phyloP scores from a whole-genome alignment of 2,888 invertebrate species.

The Crematogaster levior region DNA sequence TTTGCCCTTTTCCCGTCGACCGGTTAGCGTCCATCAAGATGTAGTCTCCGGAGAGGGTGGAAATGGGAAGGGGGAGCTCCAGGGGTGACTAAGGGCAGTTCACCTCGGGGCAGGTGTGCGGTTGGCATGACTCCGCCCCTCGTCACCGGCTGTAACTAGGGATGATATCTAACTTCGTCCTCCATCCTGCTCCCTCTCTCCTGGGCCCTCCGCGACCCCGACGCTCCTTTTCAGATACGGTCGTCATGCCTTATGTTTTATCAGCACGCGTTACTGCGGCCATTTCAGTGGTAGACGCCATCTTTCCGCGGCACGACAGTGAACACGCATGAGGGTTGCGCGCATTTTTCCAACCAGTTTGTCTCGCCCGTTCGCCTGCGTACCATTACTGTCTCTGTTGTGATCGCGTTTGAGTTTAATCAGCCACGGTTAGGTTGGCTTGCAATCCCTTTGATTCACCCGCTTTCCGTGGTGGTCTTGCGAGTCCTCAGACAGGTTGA shows the following conservation, averaged over 20 bases:
- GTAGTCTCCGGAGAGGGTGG: constrained; percentile 67
- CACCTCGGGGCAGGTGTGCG: constrained; percentile 80
- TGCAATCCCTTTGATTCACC: constrained; percentile 68
- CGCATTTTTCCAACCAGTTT: constrained; percentile 57
- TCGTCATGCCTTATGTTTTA: constrained; percentile 66
- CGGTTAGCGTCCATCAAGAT: constrained; percentile 73
- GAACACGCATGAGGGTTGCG: constrained; percentile 52
- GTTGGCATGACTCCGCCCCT: constrained; percentile 83
- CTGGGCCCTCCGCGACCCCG: constrained; percentile 36
- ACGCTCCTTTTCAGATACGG: constrained; percentile 76
- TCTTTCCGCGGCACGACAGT: constrained; percentile 64
- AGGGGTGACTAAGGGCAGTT: constrained; percentile 65
- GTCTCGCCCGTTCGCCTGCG: constrained; percentile 15
- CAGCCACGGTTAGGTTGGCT: constrained; percentile 72
- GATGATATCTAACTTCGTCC: constrained; percentile 80
- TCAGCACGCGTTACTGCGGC: constrained; percentile 77
- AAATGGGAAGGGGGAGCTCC: constrained; percentile 62
- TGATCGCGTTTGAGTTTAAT: constrained; percentile 73
- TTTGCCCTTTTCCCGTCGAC: constrained; percentile 57
- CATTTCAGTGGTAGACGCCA: constrained; percentile 77
- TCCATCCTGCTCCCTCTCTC: constrained; percentile 39
- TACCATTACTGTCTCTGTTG: constrained; percentile 46
- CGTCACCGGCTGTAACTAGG: constrained; percentile 82
- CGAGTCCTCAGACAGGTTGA: constrained; percentile 36
- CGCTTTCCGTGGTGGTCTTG: constrained; percentile 46